Evolutionary conservation across 2,888 invertebrate species (phyloP).

Genomic region (Xestia rhomboidea): DNA sequence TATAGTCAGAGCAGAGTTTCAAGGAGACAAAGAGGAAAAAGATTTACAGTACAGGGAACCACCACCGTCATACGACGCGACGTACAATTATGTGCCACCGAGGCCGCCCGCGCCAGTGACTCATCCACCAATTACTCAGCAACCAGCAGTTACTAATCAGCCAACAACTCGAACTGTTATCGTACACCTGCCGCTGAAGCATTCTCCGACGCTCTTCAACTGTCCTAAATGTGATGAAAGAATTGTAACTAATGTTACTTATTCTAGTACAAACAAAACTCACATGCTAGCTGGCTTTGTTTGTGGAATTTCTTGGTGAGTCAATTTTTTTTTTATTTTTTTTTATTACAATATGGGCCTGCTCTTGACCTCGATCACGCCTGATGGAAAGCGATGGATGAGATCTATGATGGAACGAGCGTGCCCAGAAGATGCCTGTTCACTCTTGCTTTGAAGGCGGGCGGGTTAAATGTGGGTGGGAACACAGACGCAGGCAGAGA

Average conservation of each 20-base stretch:
- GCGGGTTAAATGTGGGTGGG: no score
- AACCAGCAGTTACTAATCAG: constrained; percentile 65
- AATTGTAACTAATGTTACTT: constrained; percentile 81
- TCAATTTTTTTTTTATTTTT: no score
- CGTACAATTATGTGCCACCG: constrained; percentile 50
- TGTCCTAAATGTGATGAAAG: constrained; percentile 82
- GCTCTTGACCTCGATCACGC: no score
- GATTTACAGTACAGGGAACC: constrained; percentile 71
- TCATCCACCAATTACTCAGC: constrained; percentile 74
- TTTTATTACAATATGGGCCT: no score
- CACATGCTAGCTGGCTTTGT: constrained; percentile 86
- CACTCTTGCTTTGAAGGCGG: no score
- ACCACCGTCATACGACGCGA: constrained; percentile 82
- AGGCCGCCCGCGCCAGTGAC: constrained; percentile 57
- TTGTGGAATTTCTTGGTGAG: constrained; percentile 84
- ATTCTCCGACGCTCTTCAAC: constrained; percentile 76
- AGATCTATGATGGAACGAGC: no score
- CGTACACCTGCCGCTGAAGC: constrained; percentile 77
- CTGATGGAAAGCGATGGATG: no score
- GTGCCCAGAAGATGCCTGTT: no score
- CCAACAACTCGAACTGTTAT: constrained; percentile 78
- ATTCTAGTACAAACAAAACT: constrained; percentile 83
- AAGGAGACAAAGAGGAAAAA: constrained; percentile 66
- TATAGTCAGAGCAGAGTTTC: constrained; percentile 64
- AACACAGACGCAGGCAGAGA: no score